Percentiles rank a stretch among this genome's conserved stretches.
These are phyloP conservation scores for Strigops habroptila DNA, from an alignment of 2,113 vertebrate genomes.

Conservation along the genomic window DNA sequence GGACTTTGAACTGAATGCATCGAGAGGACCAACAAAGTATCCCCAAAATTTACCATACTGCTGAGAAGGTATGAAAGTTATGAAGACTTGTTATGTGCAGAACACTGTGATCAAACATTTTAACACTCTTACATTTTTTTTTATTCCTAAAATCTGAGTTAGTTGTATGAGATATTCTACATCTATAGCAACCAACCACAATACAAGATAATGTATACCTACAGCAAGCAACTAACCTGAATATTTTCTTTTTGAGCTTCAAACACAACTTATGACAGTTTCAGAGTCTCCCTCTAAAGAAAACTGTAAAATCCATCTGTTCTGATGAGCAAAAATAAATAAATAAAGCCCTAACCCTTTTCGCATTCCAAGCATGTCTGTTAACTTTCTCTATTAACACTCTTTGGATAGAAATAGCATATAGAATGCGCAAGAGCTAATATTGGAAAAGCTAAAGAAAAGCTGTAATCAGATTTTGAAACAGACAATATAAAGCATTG, in stretches of 20 bases:
- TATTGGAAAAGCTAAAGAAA: conserved; percentile 55
- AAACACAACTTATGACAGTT: not conserved
- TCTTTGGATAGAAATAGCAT: conserved; percentile 38
- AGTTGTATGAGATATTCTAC: not conserved
- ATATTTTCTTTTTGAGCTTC: not conserved
- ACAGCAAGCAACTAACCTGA: not conserved
- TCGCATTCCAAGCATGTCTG: conserved; percentile 39
- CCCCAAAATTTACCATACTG: not conserved
- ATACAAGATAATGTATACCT: not conserved
- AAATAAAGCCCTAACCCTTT: not conserved
- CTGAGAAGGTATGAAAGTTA: not conserved
- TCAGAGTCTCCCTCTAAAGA: not conserved
- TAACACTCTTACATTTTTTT: not conserved
- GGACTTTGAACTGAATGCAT: not conserved
- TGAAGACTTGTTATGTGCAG: not conserved
- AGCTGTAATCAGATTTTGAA: conserved; percentile 62
- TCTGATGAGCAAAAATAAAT: conserved; percentile 6
- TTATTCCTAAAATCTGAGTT: not conserved
- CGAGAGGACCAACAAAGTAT: not conserved
- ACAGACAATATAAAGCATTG: conserved; percentile 46
- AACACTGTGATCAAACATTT: not conserved
- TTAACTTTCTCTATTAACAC: conserved; percentile 41
- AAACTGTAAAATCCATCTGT: conserved; percentile 27
- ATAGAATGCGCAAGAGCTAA: not conserved
- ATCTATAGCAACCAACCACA: not conserved